Base-by-base conservation (phyloP, 2,888 invertebrate genomes). In the Lissocephala sabroskyi region DNA sequence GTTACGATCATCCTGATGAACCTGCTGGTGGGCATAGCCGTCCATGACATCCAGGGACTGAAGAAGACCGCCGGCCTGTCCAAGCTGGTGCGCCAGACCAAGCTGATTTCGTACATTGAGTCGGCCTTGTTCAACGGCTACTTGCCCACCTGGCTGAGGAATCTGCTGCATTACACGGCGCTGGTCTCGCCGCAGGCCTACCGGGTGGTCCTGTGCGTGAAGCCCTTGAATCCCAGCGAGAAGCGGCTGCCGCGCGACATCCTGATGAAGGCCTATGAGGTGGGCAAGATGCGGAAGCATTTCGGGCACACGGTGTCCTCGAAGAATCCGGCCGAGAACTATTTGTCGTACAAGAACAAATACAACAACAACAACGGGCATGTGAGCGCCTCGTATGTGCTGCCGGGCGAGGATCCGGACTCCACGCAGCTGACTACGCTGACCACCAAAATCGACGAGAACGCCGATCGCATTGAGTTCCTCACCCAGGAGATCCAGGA, bases 1-100 rank as follows among this genome's bases (percentile, higher is more conserved):
- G 94, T 94, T 0, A 94, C 94, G 0, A 92, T 94, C 2, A 93
- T 94, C 4, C 85, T 94, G 35, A 94, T 94, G 94, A 94, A 94
- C 84, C 84, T 94, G 1, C 86, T 94, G 1, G 93, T 94, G 11
- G 94, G 94, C 80, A 94, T 94, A 61, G 94, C 94, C 0, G 94
- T 94, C 2, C 93, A 94, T 68, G 94, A 94, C 78, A 94, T 94
- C 49, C 94, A 94, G 80, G 94, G 94, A 1, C 85, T 94, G 10
- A 91, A 93, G 63, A 94, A 94, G 86, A 94, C 94, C 0, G 94
- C 94, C 0, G 94, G 93, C 0, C 85, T 94, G 1, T 93, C 93
- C 0, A 94, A 94, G 76, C 86, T 94, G 5, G 94, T 94, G 7
- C 87, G 94, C 10, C 94, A 94, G 83, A 94, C 94, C 0, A 93